Evolutionary conservation across 2,113 vertebrate genomes (phyloP), one percentile per base, ranked within the genome.

Genomic region (Pungitius pungitius): DNA sequence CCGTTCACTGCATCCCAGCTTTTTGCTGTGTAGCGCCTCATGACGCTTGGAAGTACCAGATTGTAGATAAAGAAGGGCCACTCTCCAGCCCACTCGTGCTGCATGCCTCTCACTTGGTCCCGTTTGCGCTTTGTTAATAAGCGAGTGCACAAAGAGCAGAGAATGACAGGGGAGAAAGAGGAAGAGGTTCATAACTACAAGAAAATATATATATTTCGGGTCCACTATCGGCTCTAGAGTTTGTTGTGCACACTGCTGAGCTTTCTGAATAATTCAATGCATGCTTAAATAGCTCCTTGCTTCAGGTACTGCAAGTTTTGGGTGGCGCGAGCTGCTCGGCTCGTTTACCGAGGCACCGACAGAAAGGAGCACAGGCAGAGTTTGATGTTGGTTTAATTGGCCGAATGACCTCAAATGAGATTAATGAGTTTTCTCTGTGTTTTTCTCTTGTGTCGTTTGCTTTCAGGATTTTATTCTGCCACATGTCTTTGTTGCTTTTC

Each of bases 181-280:
- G 56, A 14, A 35, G 18, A 43, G 45, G 33, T 58, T 54, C 17
- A 67, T 2, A 51, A 69, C 1, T 59, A 45, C 3, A 7, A 56
- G 58, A 62, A 61, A 63, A 51, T 24, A 51, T 73, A 49, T 78
- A 60, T 87, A 80, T 62, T 89, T 86, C 72, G 85, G 80, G 80
- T 76, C 5, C 6, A 67, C 54, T 83, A 71, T 73, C 33, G 11
- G 75, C 61, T 81, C 81, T 60, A n/a, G 64, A 71, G 80, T 89
- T 85, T 87, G 83, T 86, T 87, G 58, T 69, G 80, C 73, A 59
- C 74, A 70, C 66, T 78, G 86, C 83, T 82, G 75, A 80, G 74
- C 52, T 72, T 79, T 62, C 45, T 89, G 71, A 92, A 92, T 91
- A 75, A 90, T 92, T 91, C 63, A 90, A 78, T 0, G 37, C 56